Evolutionary conservation across 2,113 vertebrate species (phyloP), one percentile per base, ranked within the genome.

Genomic region (Nothobranchius kuhntae): DNA sequence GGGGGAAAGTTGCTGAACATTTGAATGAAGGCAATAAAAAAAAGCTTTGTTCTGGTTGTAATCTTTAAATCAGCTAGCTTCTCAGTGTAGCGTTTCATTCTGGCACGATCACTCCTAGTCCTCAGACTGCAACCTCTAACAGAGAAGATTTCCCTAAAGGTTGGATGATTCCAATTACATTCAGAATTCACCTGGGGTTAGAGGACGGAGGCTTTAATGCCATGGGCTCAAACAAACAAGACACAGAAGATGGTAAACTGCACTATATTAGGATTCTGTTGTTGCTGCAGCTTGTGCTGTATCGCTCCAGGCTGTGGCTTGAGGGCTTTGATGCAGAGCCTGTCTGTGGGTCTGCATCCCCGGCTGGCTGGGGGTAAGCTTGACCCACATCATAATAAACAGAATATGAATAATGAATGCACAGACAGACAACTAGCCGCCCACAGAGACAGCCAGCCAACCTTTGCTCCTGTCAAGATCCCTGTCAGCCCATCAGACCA

Each of bases 351-450:
- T 58, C 54, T 77, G 65, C 62, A 62, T 54, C 68, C 70, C 59
- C 77, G 68, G 73, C 73, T 71, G 77, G 72, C 68, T 35, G 48
- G 61, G 82, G 56, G 83, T 70, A 77, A 82, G 67, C 79, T 71
- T 87, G 85, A 88, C 83, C 87, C 82, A 85, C 80, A 91, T 89
- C 75, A 86, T 85, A 82, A 85, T 75, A 75, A 79, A 77, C 80
- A 77, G 67, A 55, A 60, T 55, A 84, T 90, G 69, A 90, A 89
- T 90, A 89, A 91, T 89, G 77, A 91, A 91, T 87, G 80, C 75
- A 63, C 63, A 61, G 65, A 52, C 71, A 61, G 72, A 70, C 70
- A 82, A 53, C 68, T 67, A 61, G 74, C 68, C 72, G 68, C 83
- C 80, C 78, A 53, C 67, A 45, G 45, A 71, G 81, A 71, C 67